Conservation (phyloP, 2,888 invertebrate species). For the Drosophila percnosoma region DNA sequence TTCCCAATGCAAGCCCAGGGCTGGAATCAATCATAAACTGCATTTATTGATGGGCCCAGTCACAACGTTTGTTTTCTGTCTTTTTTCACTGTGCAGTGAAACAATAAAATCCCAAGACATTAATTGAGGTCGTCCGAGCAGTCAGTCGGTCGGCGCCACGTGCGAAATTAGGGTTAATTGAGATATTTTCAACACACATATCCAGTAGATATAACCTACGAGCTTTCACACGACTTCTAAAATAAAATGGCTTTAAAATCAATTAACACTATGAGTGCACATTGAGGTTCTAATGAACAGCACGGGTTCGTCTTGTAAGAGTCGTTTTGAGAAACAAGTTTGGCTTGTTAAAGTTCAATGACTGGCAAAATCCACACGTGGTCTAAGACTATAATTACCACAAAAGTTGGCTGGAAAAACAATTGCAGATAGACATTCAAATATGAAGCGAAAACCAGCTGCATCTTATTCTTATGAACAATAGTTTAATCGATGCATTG, state of each 20-base stretch:
- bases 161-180: conserved; percentile 70
- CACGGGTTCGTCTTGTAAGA: conserved; percentile 4
- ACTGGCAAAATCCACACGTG: conserved; percentile 16
- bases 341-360: conserved; percentile 27
- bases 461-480: conserved; percentile 5
- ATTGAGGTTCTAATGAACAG: conserved; percentile 21
- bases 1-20: conserved; percentile 18
- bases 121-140: conserved; percentile 55
- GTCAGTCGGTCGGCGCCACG: conserved; percentile 33
- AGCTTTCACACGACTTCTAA: background rate
- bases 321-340: conserved; percentile 36
- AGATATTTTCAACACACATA: conserved; percentile 1
- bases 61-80: conserved; percentile 9
- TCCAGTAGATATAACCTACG: conserved; percentile 5
- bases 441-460: conserved; percentile 6
- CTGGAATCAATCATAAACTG: conserved; percentile 63
- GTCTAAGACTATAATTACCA: background rate
- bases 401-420: background rate
- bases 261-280: conserved; percentile 3
- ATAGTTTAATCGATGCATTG: conserved; percentile 11
- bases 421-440: background rate
- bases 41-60: conserved; percentile 58
- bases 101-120: background rate
- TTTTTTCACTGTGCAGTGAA: background rate
- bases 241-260: background rate